Conservation (phyloP, 2,113 vertebrate genomes). For the Phaethornis superciliosus region DNA sequence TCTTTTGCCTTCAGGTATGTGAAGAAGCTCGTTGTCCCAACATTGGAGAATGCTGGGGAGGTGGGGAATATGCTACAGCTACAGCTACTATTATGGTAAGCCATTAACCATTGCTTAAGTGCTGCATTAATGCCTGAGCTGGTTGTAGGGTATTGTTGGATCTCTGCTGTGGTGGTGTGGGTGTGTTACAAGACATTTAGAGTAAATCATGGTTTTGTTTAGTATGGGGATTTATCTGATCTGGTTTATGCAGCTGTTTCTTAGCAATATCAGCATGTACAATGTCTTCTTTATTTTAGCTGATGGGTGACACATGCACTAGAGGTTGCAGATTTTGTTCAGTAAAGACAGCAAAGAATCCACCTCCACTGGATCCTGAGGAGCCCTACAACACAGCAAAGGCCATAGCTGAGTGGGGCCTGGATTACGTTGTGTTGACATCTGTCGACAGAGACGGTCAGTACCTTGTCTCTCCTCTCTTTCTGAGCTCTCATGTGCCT, state of each 20-base stretch:
- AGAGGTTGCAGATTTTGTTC: slow-evolving; percentile 97
- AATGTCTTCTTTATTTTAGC: slow-evolving; percentile 69
- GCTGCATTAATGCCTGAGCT: not conserved
- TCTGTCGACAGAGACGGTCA: slow-evolving; percentile 97
- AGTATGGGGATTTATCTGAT: not conserved
- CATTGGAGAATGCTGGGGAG: slow-evolving; percentile 98
- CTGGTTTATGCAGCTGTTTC: not conserved
- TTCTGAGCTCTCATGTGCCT: accelerated
- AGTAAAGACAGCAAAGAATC: slow-evolving; percentile 89
- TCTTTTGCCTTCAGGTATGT: slow-evolving; percentile 83
- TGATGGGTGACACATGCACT: slow-evolving; percentile 98
- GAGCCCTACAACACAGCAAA: slow-evolving; percentile 92
- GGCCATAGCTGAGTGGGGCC: slow-evolving; percentile 92
- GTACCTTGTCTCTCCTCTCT: not conserved
- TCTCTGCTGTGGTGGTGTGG: not conserved
- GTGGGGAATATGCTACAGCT: slow-evolving; percentile 91
- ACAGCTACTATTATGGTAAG: slow-evolving; percentile 98
- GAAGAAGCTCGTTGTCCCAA: slow-evolving; percentile 98
- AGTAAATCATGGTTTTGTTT: not conserved
- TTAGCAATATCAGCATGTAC: not conserved
- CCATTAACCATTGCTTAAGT: not conserved
- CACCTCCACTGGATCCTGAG: slow-evolving; percentile 85
- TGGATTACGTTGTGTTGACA: slow-evolving; percentile 97
- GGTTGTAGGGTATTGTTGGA: not conserved
- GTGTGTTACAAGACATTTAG: not conserved